phyloP scores from a whole-genome alignment of 2,888 invertebrate genomes.

The Archips xylosteana region DNA sequence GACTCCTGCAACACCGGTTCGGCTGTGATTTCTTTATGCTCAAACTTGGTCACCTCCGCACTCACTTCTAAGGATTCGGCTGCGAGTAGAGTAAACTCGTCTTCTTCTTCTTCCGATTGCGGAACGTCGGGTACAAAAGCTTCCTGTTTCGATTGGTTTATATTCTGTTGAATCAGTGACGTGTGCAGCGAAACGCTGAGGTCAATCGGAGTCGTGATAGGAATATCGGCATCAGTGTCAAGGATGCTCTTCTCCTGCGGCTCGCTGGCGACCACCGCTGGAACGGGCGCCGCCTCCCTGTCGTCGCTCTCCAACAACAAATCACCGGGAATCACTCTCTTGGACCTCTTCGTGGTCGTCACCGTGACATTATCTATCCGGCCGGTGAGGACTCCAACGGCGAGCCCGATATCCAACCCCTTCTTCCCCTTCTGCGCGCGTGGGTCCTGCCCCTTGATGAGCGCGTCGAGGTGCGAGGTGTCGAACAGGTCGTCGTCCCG shows the following conservation, averaged over 20 bases:
- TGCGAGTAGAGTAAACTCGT: constrained; percentile 92
- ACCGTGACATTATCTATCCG: constrained; percentile 91
- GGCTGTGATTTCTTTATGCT: constrained; percentile 70
- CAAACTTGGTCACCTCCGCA: constrained; percentile 78
- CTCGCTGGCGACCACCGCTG: constrained; percentile 82
- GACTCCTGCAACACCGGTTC: constrained; percentile 81
- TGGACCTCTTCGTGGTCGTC: constrained; percentile 79
- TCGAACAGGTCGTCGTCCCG: constrained; percentile 92
- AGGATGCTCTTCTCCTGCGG: constrained; percentile 89
- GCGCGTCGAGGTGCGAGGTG: constrained; percentile 94
- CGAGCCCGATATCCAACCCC: constrained; percentile 92
- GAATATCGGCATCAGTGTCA: constrained; percentile 90
- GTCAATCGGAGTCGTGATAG: constrained; percentile 89
- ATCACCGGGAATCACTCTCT: constrained; percentile 88
- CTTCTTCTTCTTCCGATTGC: constrained; percentile 87
- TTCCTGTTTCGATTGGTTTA: constrained; percentile 51
- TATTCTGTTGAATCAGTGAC: constrained; percentile 78
- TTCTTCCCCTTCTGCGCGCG: constrained; percentile 89
- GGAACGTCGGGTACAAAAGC: constrained; percentile 43
- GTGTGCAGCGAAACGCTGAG: constrained; percentile 88
- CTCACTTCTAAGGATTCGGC: constrained; percentile 89
- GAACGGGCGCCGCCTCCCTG: constrained; percentile 53
- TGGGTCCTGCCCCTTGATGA: constrained; percentile 91
- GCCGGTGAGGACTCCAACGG: constrained; percentile 95
- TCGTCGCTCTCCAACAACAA: constrained; percentile 88